phyloP scores from a whole-genome alignment of 2,113 vertebrate species.

The Nannospalax galili region DNA sequence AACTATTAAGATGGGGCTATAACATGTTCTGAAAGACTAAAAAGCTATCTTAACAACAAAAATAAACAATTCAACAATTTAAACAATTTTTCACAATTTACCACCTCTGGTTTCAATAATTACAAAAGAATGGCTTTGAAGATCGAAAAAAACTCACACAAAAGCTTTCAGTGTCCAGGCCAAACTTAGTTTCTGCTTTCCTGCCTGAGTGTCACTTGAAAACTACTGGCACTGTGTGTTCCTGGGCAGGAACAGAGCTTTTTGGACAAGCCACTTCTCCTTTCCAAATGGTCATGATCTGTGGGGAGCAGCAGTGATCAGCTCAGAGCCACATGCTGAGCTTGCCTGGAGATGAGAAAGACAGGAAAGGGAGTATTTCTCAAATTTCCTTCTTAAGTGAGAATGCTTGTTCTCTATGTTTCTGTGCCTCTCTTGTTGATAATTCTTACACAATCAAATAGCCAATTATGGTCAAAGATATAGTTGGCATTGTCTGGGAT shows the following conservation, averaged over 20 bases:
- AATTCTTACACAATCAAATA: slow-evolving; percentile 28
- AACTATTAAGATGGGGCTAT: background rate
- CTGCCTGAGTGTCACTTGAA: background rate
- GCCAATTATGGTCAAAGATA: background rate
- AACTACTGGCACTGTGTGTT: background rate
- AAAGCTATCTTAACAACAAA: slow-evolving; percentile 51
- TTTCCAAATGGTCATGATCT: background rate
- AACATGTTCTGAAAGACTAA: slow-evolving; percentile 28
- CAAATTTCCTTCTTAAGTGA: slow-evolving; percentile 39
- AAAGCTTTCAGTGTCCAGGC: background rate
- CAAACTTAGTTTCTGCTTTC: slow-evolving; percentile 29
- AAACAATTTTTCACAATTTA: slow-evolving; percentile 59
- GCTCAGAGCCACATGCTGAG: background rate
- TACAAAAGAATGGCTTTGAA: slow-evolving; percentile 26
- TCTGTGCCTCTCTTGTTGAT: background rate
- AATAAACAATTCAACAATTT: slow-evolving; percentile 37
- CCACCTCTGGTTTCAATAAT: slow-evolving; percentile 48
- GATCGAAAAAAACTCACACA: background rate
- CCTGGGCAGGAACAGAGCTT: background rate
- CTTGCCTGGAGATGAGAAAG: background rate
- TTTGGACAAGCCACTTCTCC: background rate
- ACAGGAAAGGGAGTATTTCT: background rate
- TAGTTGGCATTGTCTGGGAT: background rate
- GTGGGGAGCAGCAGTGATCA: background rate
- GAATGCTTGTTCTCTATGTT: slow-evolving; percentile 4